Conservation (phyloP, 2,113 vertebrate genomes). For the Steatornis caripensis region DNA sequence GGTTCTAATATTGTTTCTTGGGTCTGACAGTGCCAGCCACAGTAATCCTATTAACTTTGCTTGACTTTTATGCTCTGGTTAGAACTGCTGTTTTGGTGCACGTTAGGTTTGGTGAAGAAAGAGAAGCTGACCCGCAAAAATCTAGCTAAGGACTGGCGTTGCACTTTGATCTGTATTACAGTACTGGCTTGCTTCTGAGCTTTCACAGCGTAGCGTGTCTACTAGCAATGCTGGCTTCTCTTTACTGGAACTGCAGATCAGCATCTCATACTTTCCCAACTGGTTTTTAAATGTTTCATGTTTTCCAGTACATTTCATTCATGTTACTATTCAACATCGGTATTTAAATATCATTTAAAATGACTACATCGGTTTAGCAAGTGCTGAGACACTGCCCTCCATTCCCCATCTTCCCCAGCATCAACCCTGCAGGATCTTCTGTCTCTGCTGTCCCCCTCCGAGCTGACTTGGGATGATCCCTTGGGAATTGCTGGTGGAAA, state of each 20-base stretch:
- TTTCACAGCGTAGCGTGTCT: not conserved
- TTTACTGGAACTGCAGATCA: not conserved
- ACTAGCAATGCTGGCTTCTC: not conserved
- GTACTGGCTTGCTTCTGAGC: not conserved
- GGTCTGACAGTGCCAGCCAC: not conserved
- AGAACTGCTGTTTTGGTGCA: not conserved
- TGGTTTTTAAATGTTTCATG: not conserved
- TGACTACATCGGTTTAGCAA: not conserved
- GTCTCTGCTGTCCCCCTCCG: not conserved
- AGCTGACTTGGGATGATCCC: not conserved
- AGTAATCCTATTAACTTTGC: accelerated
- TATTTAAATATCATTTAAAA: not conserved
- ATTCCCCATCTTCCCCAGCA: not conserved
- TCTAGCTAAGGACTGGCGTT: not conserved
- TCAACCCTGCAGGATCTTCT: not conserved
- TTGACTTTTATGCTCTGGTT: not conserved
- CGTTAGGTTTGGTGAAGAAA: not conserved
- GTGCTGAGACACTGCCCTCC: not conserved
- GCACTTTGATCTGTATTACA: not conserved
- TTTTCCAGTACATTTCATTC: not conserved
- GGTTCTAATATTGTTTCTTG: not conserved
- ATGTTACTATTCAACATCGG: not conserved
- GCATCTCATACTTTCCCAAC: not conserved
- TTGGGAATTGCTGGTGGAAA: not conserved
- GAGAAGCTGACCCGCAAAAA: not conserved